These are phyloP conservation scores for Uloborus plumipes DNA, from an alignment of 2,888 invertebrate genomes.

Conservation along the genomic window DNA sequence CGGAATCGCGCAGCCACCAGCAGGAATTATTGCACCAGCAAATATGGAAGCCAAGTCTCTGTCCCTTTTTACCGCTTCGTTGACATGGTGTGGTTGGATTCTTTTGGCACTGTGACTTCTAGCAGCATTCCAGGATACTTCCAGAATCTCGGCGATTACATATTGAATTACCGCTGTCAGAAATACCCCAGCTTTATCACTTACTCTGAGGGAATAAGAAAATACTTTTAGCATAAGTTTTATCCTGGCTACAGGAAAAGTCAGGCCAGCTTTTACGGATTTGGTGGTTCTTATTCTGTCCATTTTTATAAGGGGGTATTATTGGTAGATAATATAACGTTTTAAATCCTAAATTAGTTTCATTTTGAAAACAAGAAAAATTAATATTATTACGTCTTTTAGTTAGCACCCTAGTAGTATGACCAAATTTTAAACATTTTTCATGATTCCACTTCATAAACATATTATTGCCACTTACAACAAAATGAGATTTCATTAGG, in stretches of 20 bases:
- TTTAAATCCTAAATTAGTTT: no score
- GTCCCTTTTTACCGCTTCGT: constrained; percentile 22
- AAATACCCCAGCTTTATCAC: constrained; percentile 19
- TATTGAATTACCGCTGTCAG: constrained; percentile 27
- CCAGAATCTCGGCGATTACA: constrained; percentile 33
- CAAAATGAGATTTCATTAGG: no score
- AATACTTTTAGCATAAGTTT: constrained; percentile 10
- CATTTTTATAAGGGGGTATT: no score
- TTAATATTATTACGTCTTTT: no score
- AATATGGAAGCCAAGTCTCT: constrained; percentile 18
- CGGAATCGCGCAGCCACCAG: background rate
- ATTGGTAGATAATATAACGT: no score
- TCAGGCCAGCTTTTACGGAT: constrained; percentile 13
- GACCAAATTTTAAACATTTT: no score
- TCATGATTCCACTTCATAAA: no score
- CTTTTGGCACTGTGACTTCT: background rate
- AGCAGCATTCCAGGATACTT: constrained; percentile 18
- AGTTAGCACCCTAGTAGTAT: no score
- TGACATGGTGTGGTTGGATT: constrained; percentile 27
- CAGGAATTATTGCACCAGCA: constrained; percentile 9
- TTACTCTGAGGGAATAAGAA: background rate
- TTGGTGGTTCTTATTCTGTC: background rate
- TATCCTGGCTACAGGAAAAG: constrained; percentile 33
- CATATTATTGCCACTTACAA: no score
- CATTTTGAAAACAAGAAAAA: no score